Evolutionary conservation across 2,797 vertebrate species (phyloP).

Genomic region (Fistularia commersonii): DNA sequence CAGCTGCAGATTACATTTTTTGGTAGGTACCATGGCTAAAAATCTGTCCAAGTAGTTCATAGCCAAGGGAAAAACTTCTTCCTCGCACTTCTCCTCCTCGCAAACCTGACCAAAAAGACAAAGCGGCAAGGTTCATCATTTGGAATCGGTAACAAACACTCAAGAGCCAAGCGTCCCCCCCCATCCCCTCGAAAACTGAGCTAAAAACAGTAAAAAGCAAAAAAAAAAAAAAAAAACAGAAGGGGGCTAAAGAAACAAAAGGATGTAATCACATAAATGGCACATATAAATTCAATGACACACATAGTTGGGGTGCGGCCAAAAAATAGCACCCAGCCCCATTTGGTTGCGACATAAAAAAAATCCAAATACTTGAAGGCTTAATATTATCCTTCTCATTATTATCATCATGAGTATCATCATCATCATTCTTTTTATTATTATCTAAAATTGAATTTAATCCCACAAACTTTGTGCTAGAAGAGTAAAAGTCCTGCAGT

Average conservation of each 20-base stretch:
- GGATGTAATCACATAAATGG: conserved; percentile 46
- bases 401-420: no score
- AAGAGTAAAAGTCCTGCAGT: conserved; percentile 75
- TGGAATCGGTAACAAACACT: conserved; percentile 20
- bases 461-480: conserved; percentile 62
- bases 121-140: conserved; percentile 42
- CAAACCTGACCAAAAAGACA: conserved; percentile 82
- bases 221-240: conserved; percentile 20
- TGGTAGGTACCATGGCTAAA: conserved; percentile 90
- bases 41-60: conserved; percentile 99
- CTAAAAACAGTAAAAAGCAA: not conserved
- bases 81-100: conserved; percentile 98
- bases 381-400: no score
- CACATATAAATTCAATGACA: conserved; percentile 66
- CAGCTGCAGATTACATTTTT: conserved; percentile 94
- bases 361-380: conserved; percentile 56
- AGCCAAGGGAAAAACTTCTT: conserved; percentile 97
- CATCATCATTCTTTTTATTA: no score
- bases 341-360: conserved; percentile 62
- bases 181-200: no score
- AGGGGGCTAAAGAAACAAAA: conserved; percentile 39
- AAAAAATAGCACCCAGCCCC: conserved; percentile 65
- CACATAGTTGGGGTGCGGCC: conserved; percentile 66
- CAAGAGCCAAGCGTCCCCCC: no score
- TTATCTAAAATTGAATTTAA: conserved; percentile 33